Percentiles rank a stretch among this genome's conserved stretches.
These are phyloP conservation scores for Numenius phaeopus DNA, from an alignment of 2,797 vertebrate species.

Conservation along the genomic window DNA sequence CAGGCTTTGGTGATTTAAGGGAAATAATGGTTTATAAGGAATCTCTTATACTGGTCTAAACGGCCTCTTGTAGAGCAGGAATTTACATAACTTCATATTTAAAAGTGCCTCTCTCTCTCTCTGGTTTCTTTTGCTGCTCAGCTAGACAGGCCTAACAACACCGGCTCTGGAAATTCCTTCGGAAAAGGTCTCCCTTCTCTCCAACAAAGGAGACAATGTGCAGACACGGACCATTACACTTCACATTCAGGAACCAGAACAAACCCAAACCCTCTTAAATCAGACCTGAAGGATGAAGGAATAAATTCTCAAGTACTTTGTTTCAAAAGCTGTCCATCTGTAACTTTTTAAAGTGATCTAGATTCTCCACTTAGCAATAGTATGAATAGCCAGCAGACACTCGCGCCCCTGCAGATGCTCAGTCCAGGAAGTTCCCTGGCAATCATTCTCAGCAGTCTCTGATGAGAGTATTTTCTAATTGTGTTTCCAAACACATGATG, in stretches of 20 bases:
- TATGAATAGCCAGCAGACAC: background rate
- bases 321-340: background rate
- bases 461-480: background rate
- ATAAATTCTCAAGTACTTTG: background rate
- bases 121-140: background rate
- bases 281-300: background rate
- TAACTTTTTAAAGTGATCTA: background rate
- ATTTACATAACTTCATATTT: background rate
- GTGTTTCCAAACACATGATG: background rate
- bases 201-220: background rate
- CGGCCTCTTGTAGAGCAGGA: fast-evolving
- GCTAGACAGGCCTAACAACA: background rate
- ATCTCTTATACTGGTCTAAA: background rate
- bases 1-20: background rate
- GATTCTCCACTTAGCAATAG: background rate
- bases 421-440: background rate
- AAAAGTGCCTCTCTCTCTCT: background rate
- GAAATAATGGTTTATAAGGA: background rate
- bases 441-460: background rate
- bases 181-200: background rate
- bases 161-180: background rate
- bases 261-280: background rate
- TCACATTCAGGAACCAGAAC: background rate
- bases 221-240: background rate
- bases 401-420: fast-evolving